Base-by-base conservation (phyloP, 2,888 invertebrate species). In the Lasioglossum vierecki region DNA sequence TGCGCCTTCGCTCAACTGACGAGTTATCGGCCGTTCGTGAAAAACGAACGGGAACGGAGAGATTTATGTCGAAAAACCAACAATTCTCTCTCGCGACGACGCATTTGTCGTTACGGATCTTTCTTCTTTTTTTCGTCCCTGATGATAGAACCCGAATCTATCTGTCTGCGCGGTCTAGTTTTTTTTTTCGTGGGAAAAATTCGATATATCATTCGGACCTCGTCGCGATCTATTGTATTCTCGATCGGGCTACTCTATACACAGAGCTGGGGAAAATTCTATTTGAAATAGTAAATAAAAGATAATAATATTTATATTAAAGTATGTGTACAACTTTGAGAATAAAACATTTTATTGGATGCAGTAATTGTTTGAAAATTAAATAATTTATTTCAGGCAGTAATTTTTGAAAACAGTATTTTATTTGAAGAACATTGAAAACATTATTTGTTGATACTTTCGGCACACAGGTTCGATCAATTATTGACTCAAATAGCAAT, bases 21-120 rank as follows among this genome's bases (percentile, higher is more conserved):
- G 68, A 73, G 46, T 63, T 79, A 80, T 79, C 76, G 76, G 57
- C 72, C 77, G 15, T n/a, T 30, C 68, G 74, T 22, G 70, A 72
- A 80, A 82, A 82, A 76, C n/a, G 11, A 66, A 73, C 72, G 30
- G 18, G 4, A 57, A n/a, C 22, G 13, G 75, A 22, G 63, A 82
- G 86, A 86, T 86, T 82, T 85, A 86, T 79, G 80, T 82, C 77
- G 49, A 44, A 66, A 18, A 46, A 57, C 57, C 26, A 78, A 70
- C 46, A 71, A 76, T 73, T 35, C 35, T 57, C 57, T 63, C 57
- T 73, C 68, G 49, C 76, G 30, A 72, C 53, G 74, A 82, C 60
- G 76, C 41, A 78, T 75, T 72, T 44, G 72, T 72, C 66, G 73
- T 82, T 82, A 77, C 72, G 70, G 63, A 60, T 77, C 13, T 9